Conservation (phyloP, 2,797 vertebrate genomes). For the Tenualosa ilisha region DNA sequence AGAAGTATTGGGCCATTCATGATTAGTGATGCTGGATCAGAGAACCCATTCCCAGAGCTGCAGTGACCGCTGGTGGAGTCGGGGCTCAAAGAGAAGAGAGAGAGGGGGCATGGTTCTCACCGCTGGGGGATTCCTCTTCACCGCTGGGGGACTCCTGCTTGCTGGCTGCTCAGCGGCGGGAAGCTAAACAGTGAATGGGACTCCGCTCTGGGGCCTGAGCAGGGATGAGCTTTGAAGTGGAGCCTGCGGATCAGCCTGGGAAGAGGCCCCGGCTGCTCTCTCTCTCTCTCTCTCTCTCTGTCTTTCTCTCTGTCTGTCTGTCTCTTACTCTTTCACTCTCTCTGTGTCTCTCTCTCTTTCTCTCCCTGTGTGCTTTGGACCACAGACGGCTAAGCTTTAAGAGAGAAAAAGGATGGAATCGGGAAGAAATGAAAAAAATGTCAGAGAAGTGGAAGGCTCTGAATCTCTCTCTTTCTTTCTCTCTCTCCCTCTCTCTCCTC, state of each 20-base stretch:
- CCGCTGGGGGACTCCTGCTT: not conserved
- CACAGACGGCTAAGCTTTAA: too few relatives aligned
- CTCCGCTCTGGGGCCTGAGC: not conserved
- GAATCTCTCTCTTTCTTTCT: too few relatives aligned
- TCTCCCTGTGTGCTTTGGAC: not conserved
- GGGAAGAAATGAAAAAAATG: too few relatives aligned
- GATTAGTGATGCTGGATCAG: slow-evolving; percentile 4
- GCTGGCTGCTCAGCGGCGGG: slow-evolving; percentile 39
- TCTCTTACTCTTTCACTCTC: not conserved
- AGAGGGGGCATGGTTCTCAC: too few relatives aligned
- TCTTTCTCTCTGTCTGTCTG: not conserved
- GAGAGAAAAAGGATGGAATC: too few relatives aligned
- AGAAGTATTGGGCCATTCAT: not conserved
- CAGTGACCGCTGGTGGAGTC: not conserved
- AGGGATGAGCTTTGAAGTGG: not conserved
- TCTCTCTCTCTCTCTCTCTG: not conserved
- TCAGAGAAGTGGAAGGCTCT: too few relatives aligned
- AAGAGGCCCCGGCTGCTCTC: not conserved
- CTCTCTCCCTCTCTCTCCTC: too few relatives aligned
- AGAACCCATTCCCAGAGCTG: not conserved
- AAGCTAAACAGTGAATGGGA: not conserved
- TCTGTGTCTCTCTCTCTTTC: not conserved
- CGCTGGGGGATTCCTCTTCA: too few relatives aligned
- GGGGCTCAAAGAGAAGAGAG: not conserved
- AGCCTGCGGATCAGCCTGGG: not conserved